A percentile compares a stretch with the other conserved stretches of the same genome.
Evolutionary conservation across 1,140 invertebrate species (phyloP).

Genomic region (Musca vetustissima): DNA sequence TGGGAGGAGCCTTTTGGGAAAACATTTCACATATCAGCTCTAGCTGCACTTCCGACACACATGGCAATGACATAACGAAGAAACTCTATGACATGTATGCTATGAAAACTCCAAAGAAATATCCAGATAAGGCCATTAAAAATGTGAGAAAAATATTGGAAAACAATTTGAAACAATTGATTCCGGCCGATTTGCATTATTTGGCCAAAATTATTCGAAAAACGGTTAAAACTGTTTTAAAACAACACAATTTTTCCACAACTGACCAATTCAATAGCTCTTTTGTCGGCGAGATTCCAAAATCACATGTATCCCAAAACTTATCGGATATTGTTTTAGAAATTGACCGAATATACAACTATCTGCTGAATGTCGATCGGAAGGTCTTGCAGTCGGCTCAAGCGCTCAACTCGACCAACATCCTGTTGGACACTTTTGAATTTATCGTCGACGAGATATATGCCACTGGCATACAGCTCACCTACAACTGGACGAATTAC

Average conservation of each 20-base stretch:
- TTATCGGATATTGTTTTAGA: constrained; percentile 33
- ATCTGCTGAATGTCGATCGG: constrained; percentile 56
- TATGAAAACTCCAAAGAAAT: constrained; percentile 13
- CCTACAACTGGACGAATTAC: no score
- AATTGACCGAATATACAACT: constrained; percentile 58
- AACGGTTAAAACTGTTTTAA: constrained; percentile 13
- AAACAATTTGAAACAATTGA: constrained; percentile 38
- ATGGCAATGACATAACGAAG: constrained; percentile 29
- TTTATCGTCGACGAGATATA: constrained; percentile 45
- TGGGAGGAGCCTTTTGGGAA: constrained; percentile 44
- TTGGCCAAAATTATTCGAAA: constrained; percentile 58
- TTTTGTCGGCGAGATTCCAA: no score
- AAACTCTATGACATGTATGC: constrained; percentile 33
- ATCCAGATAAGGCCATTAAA: constrained; percentile 31
- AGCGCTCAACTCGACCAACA: constrained; percentile 60
- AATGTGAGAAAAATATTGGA: constrained; percentile 36
- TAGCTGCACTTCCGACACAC: neutral
- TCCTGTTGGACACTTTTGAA: constrained; percentile 59
- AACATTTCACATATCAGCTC: neutral
- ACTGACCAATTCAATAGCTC: no score
- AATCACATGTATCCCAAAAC: neutral
- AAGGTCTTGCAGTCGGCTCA: constrained; percentile 56
- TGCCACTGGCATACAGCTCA: neutral
- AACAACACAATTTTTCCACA: no score
- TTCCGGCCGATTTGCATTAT: constrained; percentile 60